Conservation (phyloP, 2,888 invertebrate genomes). For the Aelia acuminata region DNA sequence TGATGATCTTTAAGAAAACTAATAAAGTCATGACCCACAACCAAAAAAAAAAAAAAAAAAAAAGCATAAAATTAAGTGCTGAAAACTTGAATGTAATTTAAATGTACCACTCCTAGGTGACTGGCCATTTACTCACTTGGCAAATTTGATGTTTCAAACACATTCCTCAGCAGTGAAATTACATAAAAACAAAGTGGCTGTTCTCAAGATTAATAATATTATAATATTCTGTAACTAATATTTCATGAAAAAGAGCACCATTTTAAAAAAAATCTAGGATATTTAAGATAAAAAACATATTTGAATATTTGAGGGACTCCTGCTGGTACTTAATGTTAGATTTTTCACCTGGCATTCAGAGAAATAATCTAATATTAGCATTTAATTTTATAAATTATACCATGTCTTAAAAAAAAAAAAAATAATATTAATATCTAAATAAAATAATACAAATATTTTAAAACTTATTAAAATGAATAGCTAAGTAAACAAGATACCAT, state of each 20-base stretch:
- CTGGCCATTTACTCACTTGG: background rate
- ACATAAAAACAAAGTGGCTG: too few species aligned
- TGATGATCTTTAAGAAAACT: background rate
- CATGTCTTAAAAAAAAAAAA: background rate
- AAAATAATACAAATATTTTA: background rate
- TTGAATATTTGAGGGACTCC: background rate
- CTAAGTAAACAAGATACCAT: background rate
- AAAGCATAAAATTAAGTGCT: background rate
- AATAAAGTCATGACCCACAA: background rate
- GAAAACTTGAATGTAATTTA: background rate
- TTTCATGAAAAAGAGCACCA: too few species aligned
- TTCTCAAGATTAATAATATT: too few species aligned
- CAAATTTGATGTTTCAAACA: background rate
- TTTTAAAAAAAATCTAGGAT: too few species aligned
- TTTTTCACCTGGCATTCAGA: background rate
- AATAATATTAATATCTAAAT: too few species aligned
- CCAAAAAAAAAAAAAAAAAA: background rate
- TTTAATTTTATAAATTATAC: background rate
- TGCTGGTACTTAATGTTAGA: background rate
- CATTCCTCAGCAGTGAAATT: background rate
- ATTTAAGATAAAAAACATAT: too few species aligned
- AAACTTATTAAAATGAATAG: background rate
- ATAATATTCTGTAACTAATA: too few species aligned
- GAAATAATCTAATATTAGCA: background rate
- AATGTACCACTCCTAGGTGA: background rate